Evolutionary conservation across 2,797 vertebrate genomes (phyloP).

Genomic region (Tokudaia tokunoshimensis): DNA sequence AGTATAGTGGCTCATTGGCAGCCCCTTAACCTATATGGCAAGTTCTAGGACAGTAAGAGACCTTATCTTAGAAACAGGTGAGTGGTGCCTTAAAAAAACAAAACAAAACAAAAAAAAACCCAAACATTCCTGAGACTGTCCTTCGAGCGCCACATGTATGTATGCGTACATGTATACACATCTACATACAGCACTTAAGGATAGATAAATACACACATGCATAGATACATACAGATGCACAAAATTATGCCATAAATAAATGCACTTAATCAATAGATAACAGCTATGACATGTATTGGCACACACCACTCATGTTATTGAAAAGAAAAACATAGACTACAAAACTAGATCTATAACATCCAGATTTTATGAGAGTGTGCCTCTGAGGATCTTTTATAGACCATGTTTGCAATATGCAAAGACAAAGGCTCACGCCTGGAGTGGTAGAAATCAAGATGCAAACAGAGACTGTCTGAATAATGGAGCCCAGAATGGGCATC

Average conservation of each 20-base stretch:
- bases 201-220: neutral
- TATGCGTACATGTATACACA: neutral
- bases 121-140: neutral
- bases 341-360: neutral
- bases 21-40: neutral
- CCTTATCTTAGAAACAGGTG: neutral
- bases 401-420: neutral
- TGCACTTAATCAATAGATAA: neutral
- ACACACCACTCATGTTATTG: neutral
- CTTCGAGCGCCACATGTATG: neutral
- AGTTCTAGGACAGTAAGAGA: neutral
- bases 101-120: no score
- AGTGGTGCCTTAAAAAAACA: neutral
- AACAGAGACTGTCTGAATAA: neutral
- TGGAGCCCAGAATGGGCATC: neutral
- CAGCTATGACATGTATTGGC: neutral
- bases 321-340: constrained; percentile 21
- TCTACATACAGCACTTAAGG: neutral
- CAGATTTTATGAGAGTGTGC: constrained; percentile 10
- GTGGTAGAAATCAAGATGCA: neutral
- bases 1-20: neutral
- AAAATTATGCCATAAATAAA: neutral
- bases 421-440: neutral
- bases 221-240: neutral
- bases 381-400: neutral